Evolutionary conservation across 1,140 invertebrate species (phyloP).

Genomic region (Trichonephila clavata): DNA sequence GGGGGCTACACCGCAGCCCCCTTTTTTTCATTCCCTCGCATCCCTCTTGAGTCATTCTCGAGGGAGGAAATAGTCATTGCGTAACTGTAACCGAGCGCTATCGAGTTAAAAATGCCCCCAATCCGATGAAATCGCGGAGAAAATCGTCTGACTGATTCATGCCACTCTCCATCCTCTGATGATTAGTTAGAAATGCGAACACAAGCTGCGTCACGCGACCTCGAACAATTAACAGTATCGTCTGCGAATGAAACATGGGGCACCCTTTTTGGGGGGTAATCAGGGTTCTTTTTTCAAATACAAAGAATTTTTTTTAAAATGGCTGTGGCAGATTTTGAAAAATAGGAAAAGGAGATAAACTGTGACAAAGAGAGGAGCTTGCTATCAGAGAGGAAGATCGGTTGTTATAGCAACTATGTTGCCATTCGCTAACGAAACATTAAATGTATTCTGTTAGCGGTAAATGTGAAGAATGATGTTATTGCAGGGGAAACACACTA

Average conservation of each 20-base stretch:
- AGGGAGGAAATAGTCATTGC: not conserved
- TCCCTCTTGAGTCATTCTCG: slow-evolving; percentile 56
- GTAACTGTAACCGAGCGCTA: slow-evolving; percentile 21
- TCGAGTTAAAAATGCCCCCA: not conserved
- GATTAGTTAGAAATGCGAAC: slow-evolving; percentile 9
- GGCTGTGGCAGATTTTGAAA: no score
- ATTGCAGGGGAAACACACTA: no score
- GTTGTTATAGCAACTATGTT: no score
- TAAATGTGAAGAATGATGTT: no score
- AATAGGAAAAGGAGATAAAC: no score
- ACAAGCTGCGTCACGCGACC: slow-evolving; percentile 8
- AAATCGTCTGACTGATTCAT: slow-evolving; percentile 19
- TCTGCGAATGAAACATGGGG: not conserved
- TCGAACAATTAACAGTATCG: slow-evolving; percentile 1
- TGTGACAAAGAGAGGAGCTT: no score
- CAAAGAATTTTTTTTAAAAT: no score
- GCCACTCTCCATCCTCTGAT: not conserved
- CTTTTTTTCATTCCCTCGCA: slow-evolving; percentile 48
- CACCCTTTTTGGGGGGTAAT: not conserved
- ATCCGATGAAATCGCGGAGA: slow-evolving; percentile 28
- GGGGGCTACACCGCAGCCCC: not conserved
- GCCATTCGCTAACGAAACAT: no score
- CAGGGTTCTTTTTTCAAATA: no score
- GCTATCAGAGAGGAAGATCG: no score
- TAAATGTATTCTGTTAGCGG: no score